Conservation (phyloP, 2,888 invertebrate genomes). For the Flabesymbios commensalis region DNA sequence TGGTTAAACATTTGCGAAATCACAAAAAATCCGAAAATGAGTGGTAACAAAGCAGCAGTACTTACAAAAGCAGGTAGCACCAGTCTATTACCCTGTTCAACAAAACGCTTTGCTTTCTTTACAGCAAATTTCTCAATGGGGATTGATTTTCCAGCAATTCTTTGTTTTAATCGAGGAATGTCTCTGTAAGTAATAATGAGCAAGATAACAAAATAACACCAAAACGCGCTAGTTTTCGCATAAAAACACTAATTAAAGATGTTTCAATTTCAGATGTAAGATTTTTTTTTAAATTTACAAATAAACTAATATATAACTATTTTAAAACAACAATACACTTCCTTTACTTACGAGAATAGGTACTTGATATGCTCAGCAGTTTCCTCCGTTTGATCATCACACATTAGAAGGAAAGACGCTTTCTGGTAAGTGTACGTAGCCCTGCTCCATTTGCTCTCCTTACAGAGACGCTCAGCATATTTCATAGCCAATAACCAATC, state of each 20-base stretch:
- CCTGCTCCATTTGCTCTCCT: conserved; percentile 87
- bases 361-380: conserved; percentile 66
- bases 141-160: conserved; percentile 93
- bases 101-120: conserved; percentile 81
- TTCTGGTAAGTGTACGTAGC: conserved; percentile 90
- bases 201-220: not conserved
- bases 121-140: conserved; percentile 96
- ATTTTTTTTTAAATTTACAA: not conserved
- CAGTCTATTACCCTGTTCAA: conserved; percentile 74
- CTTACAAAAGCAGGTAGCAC: conserved; percentile 75
- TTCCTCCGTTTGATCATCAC: conserved; percentile 62
- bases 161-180: conserved; percentile 81
- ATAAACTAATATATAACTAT: not conserved
- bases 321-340: not conserved
- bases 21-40: too few relatives aligned
- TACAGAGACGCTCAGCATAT: conserved; percentile 74
- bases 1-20: too few relatives aligned
- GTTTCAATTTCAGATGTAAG: not conserved
- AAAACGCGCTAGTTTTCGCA: not conserved
- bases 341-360: conserved; percentile 72
- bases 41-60: too few relatives aligned
- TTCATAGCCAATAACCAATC: conserved; percentile 79
- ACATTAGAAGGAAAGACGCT: conserved; percentile 81
- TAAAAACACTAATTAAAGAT: not conserved
- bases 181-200: conserved; percentile 65